phyloP scores from a whole-genome alignment of 2,797 vertebrate species.

The Oophaga sylvatica region DNA sequence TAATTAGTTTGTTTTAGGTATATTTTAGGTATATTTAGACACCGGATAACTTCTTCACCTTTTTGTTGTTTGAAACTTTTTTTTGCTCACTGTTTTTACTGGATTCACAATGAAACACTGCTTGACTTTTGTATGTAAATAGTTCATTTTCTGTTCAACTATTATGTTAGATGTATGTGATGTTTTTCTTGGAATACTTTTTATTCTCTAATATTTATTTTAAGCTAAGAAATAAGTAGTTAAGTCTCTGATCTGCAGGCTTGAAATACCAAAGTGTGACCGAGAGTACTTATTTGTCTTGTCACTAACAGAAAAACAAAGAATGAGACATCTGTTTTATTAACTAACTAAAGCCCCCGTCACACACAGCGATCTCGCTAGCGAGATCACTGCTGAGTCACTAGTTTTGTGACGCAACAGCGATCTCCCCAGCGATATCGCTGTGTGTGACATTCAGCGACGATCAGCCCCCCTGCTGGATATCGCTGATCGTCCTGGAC shows the following conservation, averaged over 20 bases:
- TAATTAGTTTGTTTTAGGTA: too few relatives aligned
- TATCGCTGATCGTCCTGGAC: too few relatives aligned
- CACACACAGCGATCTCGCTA: too few relatives aligned
- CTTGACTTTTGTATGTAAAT: background rate
- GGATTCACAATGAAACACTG: background rate
- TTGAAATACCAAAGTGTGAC: constrained; percentile 38
- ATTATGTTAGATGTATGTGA: background rate
- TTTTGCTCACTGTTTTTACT: background rate
- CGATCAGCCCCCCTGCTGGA: too few relatives aligned
- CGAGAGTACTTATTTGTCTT: constrained; percentile 38
- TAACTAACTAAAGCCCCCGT: constrained; percentile 10
- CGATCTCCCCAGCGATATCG: too few relatives aligned
- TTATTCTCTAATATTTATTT: background rate
- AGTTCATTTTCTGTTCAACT: constrained; percentile 9
- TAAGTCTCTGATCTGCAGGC: constrained; percentile 37
- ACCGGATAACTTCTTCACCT: background rate
- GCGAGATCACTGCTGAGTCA: too few relatives aligned
- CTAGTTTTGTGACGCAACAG: too few relatives aligned
- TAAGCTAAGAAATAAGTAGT: background rate
- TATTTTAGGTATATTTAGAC: too few relatives aligned
- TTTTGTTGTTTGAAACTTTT: background rate
- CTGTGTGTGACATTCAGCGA: too few relatives aligned
- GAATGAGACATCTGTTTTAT: constrained; percentile 29
- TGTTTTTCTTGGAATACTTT: background rate
- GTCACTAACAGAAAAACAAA: constrained; percentile 47